Percentiles rank a stretch among this genome's conserved stretches.
Conservation (phyloP, 2,797 vertebrate species). For the Fistularia tabacaria region DNA sequence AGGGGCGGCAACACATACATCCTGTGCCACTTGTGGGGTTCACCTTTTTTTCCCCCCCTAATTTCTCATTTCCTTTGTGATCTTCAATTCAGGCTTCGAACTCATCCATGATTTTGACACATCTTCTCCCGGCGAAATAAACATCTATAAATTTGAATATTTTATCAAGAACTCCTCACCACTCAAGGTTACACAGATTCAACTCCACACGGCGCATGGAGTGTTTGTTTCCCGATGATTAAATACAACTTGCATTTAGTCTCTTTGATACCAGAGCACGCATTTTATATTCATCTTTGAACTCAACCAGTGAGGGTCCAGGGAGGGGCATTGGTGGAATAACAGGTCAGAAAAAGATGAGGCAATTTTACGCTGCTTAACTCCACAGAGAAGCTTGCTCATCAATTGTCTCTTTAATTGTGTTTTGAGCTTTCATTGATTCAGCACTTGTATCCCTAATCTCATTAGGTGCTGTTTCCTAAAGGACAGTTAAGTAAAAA, state of each 20-base stretch:
- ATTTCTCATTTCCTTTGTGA: too few species aligned
- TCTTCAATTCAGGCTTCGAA: too few species aligned
- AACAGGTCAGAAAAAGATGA: constrained; percentile 21
- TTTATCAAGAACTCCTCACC: neutral
- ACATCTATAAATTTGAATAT: too few species aligned
- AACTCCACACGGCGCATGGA: constrained; percentile 25
- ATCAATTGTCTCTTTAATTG: constrained; percentile 66
- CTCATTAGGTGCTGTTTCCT: constrained; percentile 64
- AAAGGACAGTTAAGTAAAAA: constrained; percentile 57
- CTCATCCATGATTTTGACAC: too few species aligned
- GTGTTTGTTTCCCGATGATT: constrained; percentile 44
- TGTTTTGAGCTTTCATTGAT: constrained; percentile 62
- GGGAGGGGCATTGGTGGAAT: constrained; percentile 23
- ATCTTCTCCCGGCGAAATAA: too few species aligned
- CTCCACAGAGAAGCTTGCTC: constrained; percentile 35
- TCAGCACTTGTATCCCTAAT: constrained; percentile 48
- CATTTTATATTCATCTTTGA: constrained; percentile 35
- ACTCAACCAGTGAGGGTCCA: constrained; percentile 24
- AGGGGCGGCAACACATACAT: constrained; percentile 20
- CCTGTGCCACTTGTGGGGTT: constrained; percentile 18
- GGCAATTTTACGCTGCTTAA: constrained; percentile 49
- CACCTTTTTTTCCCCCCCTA: neutral
- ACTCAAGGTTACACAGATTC: constrained; percentile 23
- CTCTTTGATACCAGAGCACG: neutral
- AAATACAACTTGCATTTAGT: constrained; percentile 32